Percentiles rank a stretch among this genome's conserved stretches.
Evolutionary conservation across 1,140 invertebrate genomes (phyloP).

Genomic region (Ptiloglossa arizonensis): DNA sequence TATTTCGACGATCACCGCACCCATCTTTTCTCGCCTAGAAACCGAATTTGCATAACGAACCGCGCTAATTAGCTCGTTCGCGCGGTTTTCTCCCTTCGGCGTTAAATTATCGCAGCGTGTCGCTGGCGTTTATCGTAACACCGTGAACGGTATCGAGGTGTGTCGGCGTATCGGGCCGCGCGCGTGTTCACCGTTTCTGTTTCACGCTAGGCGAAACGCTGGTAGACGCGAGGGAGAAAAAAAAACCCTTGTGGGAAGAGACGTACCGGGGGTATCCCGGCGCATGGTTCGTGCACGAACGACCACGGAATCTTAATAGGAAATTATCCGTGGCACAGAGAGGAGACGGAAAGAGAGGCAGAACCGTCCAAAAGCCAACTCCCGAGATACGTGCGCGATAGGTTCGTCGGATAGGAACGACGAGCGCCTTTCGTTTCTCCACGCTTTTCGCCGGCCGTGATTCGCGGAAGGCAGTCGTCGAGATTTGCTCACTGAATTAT

Average conservation of each 20-base stretch:
- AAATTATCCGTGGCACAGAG: conserved; percentile 70
- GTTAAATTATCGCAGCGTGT: not conserved
- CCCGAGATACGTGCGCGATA: conserved; percentile 73
- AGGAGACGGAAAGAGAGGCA: conserved; percentile 21
- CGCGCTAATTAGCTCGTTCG: not conserved
- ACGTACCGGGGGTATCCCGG: conserved; percentile 4
- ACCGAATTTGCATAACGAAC: not conserved
- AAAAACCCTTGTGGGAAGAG: not conserved
- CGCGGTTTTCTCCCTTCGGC: not conserved
- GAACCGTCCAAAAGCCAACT: conserved; percentile 58
- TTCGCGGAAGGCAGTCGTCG: conserved; percentile 77
- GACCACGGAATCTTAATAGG: conserved; percentile 77
- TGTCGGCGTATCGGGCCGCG: not conserved
- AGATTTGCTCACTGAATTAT: conserved; percentile 76
- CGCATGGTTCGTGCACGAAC: conserved; percentile 71
- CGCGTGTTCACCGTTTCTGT: conserved; percentile 28
- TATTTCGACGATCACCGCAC: not conserved
- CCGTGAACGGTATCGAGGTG: conserved; percentile 1
- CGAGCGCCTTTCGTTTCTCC: conserved; percentile 43
- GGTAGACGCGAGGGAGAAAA: conserved; percentile 30
- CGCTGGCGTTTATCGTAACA: not conserved
- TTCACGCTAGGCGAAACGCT: conserved; percentile 30
- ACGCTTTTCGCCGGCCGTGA: conserved; percentile 54
- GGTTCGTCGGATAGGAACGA: conserved; percentile 49
- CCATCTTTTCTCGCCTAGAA: not conserved